Evolutionary conservation across 1,140 invertebrate species (phyloP).

Genomic region (Radopholus similis): DNA sequence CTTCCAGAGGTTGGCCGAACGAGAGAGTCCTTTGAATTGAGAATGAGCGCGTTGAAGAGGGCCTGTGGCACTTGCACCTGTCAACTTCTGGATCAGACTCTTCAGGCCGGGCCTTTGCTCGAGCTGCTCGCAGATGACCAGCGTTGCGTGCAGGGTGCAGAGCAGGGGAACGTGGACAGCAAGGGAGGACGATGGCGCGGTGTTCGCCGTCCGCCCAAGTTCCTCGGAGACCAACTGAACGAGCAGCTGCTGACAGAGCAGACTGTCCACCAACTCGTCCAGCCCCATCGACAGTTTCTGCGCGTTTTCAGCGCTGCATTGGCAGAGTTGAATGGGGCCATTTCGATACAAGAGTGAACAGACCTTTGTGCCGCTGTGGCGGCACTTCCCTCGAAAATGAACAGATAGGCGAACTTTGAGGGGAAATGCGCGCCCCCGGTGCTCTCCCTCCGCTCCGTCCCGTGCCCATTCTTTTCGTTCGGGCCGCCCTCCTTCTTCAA

Average conservation of each 20-base stretch:
- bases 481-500: neutral
- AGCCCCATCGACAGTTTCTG: constrained; percentile 11
- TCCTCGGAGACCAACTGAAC: constrained; percentile 6
- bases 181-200: neutral
- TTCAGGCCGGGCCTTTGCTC: neutral
- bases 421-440: constrained; percentile 1
- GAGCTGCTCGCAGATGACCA: constrained; percentile 12
- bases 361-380: neutral
- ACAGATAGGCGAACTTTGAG: constrained; percentile 16
- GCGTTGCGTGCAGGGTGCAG: neutral
- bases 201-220: neutral
- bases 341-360: neutral
- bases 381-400: constrained; percentile 6
- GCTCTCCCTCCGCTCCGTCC: neutral
- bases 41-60: neutral
- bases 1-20: neutral
- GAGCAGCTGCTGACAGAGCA: constrained; percentile 12
- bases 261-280: constrained; percentile 15
- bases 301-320: neutral
- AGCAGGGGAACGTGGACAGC: neutral
- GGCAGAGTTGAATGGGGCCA: neutral
- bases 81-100: constrained; percentile 8
- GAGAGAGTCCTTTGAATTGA: neutral
- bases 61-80: neutral
- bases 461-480: neutral